Evolutionary conservation across 2,113 vertebrate genomes (phyloP), one percentile per base, ranked within the genome.

Genomic region (Oceanodroma tethys): DNA sequence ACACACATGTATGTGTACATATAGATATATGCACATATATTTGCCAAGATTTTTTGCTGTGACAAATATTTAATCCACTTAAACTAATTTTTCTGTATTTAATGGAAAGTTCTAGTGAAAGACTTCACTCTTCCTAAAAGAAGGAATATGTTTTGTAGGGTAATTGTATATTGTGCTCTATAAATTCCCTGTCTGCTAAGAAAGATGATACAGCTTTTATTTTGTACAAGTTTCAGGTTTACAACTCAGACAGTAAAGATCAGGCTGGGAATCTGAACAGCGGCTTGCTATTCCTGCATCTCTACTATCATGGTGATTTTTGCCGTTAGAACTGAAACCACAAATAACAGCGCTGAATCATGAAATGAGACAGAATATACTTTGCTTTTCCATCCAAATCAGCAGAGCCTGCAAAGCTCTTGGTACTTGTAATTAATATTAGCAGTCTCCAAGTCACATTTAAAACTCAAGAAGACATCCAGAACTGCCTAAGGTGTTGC

Each of bases 151-250:
- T 86, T 7, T 40, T 55, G 16, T 15, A 71, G 72, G 18, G 62
- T 86, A 90, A 81, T 52, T 78, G 25, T 79, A 72, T 59, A 43
- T 65, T 60, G n/a, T n/a, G 53, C 66, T 93, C 73, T 82, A 75
- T 80, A 79, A 92, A 94, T 82, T 90, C 53, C 22, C 58, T 53
- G 53, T 45, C 74, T 88, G 68, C 56, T 93, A 68, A 87, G 73
- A 93, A 95, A 89, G 73, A 86, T 65, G 76, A 84, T 84, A 68
- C 65, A 79, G 80, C 52, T 94, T 93, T 89, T 71, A 67, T 81
- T 93, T 67, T 86, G 34, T 67, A 18, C 27, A 59, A 71, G 75
- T 78, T 90, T 93, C 80, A 67, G n/a, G 72, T 71, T 95, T 91
- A 86, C 86, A 71, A 65, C 52, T 91, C 43, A 3, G 6, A 75